These are phyloP conservation scores for Perdix hodgsoniae DNA, from an alignment of 2,797 vertebrate genomes.

Conservation along the genomic window DNA sequence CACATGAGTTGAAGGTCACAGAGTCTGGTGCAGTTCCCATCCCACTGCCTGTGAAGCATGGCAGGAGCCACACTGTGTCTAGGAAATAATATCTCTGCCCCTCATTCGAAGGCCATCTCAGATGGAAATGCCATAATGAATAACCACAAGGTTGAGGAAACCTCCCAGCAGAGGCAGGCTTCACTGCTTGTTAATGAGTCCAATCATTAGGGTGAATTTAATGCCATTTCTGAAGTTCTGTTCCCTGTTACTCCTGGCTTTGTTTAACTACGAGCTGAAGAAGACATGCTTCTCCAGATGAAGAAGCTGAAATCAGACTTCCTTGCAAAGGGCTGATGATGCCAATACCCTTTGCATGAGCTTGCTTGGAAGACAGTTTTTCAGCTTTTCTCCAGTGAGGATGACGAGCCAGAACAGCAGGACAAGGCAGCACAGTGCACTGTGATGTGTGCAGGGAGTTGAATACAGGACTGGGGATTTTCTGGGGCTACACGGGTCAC, in stretches of 20 bases:
- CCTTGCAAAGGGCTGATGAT: background rate
- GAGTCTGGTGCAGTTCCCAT: background rate
- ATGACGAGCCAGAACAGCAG: background rate
- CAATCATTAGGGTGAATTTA: background rate
- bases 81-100: background rate
- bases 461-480: background rate
- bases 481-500: background rate
- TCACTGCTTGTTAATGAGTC: background rate
- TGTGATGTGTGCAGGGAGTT: background rate
- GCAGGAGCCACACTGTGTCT: background rate
- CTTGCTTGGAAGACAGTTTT: background rate
- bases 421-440: background rate
- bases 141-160: constrained; percentile 21
- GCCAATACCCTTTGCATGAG: background rate
- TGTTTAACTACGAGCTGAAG: background rate
- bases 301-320: background rate
- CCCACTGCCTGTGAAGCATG: background rate
- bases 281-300: background rate
- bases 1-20: background rate
- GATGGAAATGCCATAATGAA: background rate
- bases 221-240: background rate
- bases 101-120: background rate
- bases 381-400: background rate
- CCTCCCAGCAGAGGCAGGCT: background rate
- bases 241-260: background rate